Evolutionary conservation across 2,797 vertebrate species (phyloP), one percentile per base, ranked within the genome.

Genomic region (Merluccius polli): DNA sequence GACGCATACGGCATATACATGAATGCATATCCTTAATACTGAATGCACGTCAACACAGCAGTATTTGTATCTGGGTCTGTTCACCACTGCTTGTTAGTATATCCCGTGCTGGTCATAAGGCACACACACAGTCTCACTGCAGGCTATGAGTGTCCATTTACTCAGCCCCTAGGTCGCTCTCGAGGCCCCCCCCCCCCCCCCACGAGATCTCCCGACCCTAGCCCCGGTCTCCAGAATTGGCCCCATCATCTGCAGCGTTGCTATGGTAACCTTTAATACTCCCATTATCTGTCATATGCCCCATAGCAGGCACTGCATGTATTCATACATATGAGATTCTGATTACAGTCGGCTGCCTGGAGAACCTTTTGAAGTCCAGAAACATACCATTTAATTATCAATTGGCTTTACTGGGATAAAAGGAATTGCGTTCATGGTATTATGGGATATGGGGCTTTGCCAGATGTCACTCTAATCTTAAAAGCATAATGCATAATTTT

Each of bases 381-480:
- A 29, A 13, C 8, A 52, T 72, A 75, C 70, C 75, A 75, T 27
- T 72, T 70, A 79, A 79, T 82, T 68, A 75, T 69, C 73, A 48
- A 78, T 75, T 13, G 48, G 72, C 41, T 81, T 82, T 79, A 70
- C 77, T 79, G 63, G 73, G 68, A 76, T 85, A 13, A 72, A 80
- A 78, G 72, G 24, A 77, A 70, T 84, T 65, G 82, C 65, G 36
- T 29, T 44, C 63, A 78, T 78, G 71, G 18, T 65, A 70, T 83
- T 75, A 78, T 81, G 70, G 59, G 79, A 59, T n/a, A n/a, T 24
- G 52, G 52, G 52, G 73, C 73, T 73, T 30, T 21, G 82, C 83
- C 87, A 86, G 83, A 82, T 87, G 85, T 81, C 75, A 30, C 73
- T 80, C 65, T 75, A 75, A 79, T 52, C 76, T 52, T 78, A 72